Evolutionary conservation across 2,113 vertebrate species (phyloP), one percentile per base, ranked within the genome.

Genomic region (Hiodon tergisus): DNA sequence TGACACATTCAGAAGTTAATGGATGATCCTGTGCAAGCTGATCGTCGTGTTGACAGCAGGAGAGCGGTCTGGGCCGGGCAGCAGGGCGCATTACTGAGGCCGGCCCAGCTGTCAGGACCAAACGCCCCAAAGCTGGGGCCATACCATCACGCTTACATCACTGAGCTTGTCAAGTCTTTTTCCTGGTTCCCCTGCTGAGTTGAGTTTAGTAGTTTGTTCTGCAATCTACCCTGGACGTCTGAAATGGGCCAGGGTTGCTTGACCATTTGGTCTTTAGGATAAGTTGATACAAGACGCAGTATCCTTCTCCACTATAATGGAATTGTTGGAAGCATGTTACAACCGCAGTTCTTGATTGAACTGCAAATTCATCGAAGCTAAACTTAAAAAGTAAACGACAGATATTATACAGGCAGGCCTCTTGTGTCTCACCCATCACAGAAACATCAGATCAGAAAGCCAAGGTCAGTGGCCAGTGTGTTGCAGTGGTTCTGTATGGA

Each of bases 1-100:
- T 88, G 87, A 91, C 90, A 88, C 85, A 83, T 86, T 86, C 82
- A 81, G 85, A 81, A 90, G 91, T 89, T 91, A 83, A 85, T 85
- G 89, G 88, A 90, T 87, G 85, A 87, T 88, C 87, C 87, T 31
- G 85, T 85, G 88, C 89, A 91, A 91, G 85, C 79, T 72, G 85
- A 91, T 85, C 87, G 78, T 78, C 81, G 73, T 82, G 85, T 84
- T 87, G 86, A 88, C 87, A 88, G 85, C 88, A 80, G 61, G 84
- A 83, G 85, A 81, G 78, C 76, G 79, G 86, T 85, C 87, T 84
- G 83, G 80, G 83, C 78, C 61, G 76, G 84, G 81, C 83, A 81
- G 80, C 78, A 81, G 82, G 85, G 84, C 83, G 76, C 80, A 78
- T 83, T 83, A 87, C 87, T 84, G 78, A 78, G 82, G 81, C 86